Evolutionary conservation across 2,888 invertebrate genomes (phyloP).

Genomic region (Melipona bicolor): DNA sequence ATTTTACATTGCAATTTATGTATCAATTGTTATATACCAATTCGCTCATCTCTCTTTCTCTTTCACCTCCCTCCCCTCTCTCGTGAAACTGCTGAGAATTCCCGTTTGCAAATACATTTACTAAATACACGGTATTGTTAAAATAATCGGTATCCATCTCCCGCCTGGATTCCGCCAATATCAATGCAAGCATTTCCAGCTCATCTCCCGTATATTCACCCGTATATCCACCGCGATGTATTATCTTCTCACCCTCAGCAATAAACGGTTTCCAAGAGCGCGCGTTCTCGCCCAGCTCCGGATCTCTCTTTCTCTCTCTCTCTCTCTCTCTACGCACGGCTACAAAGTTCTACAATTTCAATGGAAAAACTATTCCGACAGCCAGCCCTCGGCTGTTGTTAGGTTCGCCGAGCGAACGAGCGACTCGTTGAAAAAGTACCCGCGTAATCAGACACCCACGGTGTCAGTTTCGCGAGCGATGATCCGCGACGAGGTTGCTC

Average conservation of each 20-base stretch:
- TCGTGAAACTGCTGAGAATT: not conserved
- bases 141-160: not conserved
- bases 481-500: not conserved
- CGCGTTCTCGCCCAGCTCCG: no score
- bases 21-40: not conserved
- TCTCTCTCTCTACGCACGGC: not conserved
- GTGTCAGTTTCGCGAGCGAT: conserved; percentile 27
- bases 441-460: conserved; percentile 20
- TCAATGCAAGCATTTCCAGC: not conserved
- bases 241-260: not conserved
- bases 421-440: conserved; percentile 13
- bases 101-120: not conserved
- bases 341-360: conserved; percentile 15
- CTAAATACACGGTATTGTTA: conserved; percentile 1
- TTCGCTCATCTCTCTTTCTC: not conserved
- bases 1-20: not conserved
- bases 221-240: not conserved
- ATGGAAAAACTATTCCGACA: conserved; percentile 3
- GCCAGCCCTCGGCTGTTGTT: no score
- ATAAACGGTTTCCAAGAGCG: not conserved
- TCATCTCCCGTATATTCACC: not conserved
- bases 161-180: not conserved
- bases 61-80: not conserved
- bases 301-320: no score
- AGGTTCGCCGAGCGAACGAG: not conserved